Conservation (phyloP, 1,140 invertebrate species). For the Tyrophagus putrescentiae region DNA sequence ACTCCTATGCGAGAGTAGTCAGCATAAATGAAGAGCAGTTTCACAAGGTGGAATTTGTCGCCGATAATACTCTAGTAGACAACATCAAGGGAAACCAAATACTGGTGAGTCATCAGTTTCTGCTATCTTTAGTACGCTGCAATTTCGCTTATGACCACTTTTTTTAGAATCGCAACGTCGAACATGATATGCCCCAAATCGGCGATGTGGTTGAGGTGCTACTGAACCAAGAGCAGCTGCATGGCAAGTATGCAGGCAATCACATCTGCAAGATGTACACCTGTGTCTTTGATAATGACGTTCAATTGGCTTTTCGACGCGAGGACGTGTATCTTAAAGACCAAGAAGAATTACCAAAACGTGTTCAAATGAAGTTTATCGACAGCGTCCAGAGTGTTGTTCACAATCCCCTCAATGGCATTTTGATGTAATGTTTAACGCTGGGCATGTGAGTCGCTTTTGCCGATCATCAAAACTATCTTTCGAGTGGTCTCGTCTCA, state of each 20-base stretch:
- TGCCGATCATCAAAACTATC: too few species aligned
- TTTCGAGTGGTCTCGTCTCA: too few species aligned
- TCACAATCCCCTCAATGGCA: too few species aligned
- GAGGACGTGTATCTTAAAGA: conserved; percentile 34
- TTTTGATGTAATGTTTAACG: too few species aligned
- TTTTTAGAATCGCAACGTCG: conserved; percentile 6
- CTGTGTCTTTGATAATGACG: conserved; percentile 37
- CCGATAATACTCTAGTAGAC: conserved; percentile 47
- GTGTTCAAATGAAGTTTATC: conserved; percentile 32
- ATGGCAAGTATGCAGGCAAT: conserved; percentile 20
- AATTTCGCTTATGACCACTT: conserved; percentile 33
- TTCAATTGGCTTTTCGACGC: conserved; percentile 30
- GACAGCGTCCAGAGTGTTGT: too few species aligned
- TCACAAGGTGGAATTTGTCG: conserved; percentile 48
- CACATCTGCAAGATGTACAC: conserved; percentile 14
- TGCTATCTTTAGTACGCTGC: neutral
- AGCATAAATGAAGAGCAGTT: conserved; percentile 39
- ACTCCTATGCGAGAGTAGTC: conserved; percentile 42
- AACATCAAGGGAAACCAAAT: conserved; percentile 37
- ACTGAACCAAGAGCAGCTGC: conserved; percentile 14
- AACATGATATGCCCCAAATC: conserved; percentile 1
- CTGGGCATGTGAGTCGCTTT: too few species aligned
- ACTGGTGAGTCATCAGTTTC: conserved; percentile 22
- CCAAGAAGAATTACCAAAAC: conserved; percentile 36
- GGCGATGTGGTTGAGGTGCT: conserved; percentile 17